phyloP scores from a whole-genome alignment of 1,140 invertebrate genomes.

The Caenorhabditis briggsae region DNA sequence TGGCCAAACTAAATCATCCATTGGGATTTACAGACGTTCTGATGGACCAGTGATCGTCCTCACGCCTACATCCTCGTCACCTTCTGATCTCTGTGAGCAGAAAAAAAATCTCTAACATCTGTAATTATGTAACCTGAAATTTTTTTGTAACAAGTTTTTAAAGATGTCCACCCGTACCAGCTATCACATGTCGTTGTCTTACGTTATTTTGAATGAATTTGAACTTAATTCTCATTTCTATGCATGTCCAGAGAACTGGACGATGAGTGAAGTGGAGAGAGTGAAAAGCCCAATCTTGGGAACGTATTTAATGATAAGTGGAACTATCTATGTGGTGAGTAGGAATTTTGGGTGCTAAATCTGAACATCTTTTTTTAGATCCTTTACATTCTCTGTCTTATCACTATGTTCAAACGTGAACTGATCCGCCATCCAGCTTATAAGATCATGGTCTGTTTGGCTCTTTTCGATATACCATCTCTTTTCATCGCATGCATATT shows the following conservation, averaged over 20 bases:
- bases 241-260: neutral
- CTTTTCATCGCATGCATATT: neutral
- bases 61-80: too few relatives aligned
- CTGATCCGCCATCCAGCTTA: neutral
- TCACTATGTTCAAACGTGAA: neutral
- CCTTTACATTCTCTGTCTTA: neutral
- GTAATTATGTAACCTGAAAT: too few relatives aligned
- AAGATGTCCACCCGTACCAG: neutral
- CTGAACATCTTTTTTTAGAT: neutral
- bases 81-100: too few relatives aligned
- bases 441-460: neutral
- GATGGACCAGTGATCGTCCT: too few relatives aligned
- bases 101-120: too few relatives aligned
- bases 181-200: slow-evolving; percentile 1
- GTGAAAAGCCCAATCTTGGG: neutral
- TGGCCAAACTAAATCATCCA: too few relatives aligned
- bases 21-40: too few relatives aligned
- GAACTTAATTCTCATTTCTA: neutral
- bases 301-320: slow-evolving; percentile 2
- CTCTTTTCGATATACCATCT: neutral
- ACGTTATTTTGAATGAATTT: slow-evolving; percentile 13
- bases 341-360: neutral
- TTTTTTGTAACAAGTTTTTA: neutral
- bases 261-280: neutral
- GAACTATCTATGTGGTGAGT: neutral